phyloP scores from a whole-genome alignment of 2,797 vertebrate genomes.

The Enteromius viviparus region DNA sequence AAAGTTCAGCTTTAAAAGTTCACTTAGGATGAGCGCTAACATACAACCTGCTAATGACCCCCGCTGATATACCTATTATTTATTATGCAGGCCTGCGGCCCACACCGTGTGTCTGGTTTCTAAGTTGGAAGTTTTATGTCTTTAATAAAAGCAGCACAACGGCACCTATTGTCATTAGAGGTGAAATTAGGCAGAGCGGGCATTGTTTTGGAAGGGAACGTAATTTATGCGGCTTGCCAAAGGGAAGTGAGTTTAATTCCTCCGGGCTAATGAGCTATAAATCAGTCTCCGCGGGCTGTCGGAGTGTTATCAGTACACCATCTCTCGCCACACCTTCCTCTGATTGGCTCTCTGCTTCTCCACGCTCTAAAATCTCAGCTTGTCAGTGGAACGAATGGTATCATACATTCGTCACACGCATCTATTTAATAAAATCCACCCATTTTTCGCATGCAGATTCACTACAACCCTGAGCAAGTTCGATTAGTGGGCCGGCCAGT shows the following conservation, averaged over 20 bases:
- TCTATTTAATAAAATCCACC: conserved; percentile 1
- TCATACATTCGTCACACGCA: neutral
- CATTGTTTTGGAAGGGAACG: conserved; percentile 59
- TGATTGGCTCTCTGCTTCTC: conserved; percentile 43
- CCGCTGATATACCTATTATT: conserved; percentile 8
- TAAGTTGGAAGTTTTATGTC: conserved; percentile 53
- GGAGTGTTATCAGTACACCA: conserved; percentile 50
- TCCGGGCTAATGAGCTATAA: conserved; percentile 76
- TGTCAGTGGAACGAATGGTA: neutral
- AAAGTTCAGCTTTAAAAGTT: conserved; percentile 19
- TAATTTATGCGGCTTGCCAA: conserved; percentile 75
- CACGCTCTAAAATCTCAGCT: conserved; percentile 6
- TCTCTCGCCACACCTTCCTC: conserved; percentile 53
- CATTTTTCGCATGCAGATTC: neutral
- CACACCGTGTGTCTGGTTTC: conserved; percentile 13
- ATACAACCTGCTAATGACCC: conserved; percentile 34
- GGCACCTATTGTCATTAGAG: conserved; percentile 71
- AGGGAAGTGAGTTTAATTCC: conserved; percentile 78
- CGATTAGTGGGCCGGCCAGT: conserved; percentile 31
- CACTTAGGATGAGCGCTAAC: neutral
- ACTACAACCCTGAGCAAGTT: neutral
- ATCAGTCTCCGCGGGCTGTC: conserved; percentile 67
- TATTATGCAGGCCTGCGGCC: neutral
- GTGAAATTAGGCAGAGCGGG: conserved; percentile 69
- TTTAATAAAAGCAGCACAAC: conserved; percentile 54